Evolutionary conservation across 2,797 vertebrate genomes (phyloP), one percentile per base, ranked within the genome.

Genomic region (Nannoperca obscura): DNA sequence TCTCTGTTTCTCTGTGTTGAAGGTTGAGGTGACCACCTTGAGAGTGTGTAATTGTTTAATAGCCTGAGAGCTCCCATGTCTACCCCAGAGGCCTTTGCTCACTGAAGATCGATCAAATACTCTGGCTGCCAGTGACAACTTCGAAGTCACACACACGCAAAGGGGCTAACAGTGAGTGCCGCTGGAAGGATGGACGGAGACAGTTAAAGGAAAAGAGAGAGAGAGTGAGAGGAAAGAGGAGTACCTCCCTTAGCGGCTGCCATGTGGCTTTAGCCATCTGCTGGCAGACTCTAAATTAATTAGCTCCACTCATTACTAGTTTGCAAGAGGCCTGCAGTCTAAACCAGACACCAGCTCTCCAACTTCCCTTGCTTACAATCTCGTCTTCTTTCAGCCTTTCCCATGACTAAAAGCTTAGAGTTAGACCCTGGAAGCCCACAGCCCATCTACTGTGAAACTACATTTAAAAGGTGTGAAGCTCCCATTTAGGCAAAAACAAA

Each of bases 181-280:
- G 78, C 61, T 71, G 55, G 61, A 83, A 68, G 86, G 82, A 89
- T 78, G 80, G 82, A 89, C 77, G 52, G 86, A 88, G 60, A 84
- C 65, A 79, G 81, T 88, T 84, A 87, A 87, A 89, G 84, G 74
- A 80, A 91, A 71, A 87, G 66, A 92, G 81, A 86, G 83, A 81
- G 57, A 76, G 79, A 75, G 79, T 60, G 74, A 89, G 81, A 86
- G 78, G 83, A 90, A 89, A 91, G 86, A 91, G 63, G 78, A 91
- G 84, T 81, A 86, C 84, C 90, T 92, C 93, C 93, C 88, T 92
- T 76, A 91, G 88, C 66, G 86, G 87, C 86, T 92, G 90, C 89
- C 94, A 95, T 95, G 95, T 93, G 93, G 94, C 88, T 95, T 94
- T 88, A 94, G 94, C 95, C 95, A 96, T 95, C 95, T 95, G 95